phyloP scores from a whole-genome alignment of 2,113 vertebrate genomes.

The Myanophis thanlyinensis region DNA sequence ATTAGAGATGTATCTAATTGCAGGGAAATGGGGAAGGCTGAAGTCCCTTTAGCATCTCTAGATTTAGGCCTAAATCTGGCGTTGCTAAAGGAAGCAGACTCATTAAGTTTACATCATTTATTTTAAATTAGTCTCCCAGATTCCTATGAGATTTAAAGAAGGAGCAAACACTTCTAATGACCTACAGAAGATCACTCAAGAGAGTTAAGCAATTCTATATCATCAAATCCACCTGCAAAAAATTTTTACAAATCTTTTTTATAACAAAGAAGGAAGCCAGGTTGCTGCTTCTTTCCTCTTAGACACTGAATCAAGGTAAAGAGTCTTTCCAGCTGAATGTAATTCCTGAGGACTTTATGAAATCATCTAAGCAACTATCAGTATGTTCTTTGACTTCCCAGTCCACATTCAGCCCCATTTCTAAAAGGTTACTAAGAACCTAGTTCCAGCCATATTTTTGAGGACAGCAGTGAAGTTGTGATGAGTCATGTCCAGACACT shows the following conservation, averaged over 20 bases:
- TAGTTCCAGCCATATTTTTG: neutral
- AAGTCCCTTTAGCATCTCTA: neutral
- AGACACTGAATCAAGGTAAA: neutral
- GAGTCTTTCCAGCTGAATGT: neutral
- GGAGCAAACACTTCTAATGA: neutral
- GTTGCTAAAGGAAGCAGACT: neutral
- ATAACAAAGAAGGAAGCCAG: neutral
- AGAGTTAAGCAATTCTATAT: neutral
- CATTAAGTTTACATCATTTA: neutral
- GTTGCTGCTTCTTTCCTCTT: neutral
- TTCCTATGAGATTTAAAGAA: neutral
- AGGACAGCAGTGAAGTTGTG: neutral
- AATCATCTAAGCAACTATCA: neutral
- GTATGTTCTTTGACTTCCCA: neutral
- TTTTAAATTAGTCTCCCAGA: neutral
- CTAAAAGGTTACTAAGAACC: neutral
- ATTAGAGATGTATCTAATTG: neutral
- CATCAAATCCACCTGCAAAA: neutral
- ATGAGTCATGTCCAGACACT: neutral
- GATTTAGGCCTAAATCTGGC: neutral
- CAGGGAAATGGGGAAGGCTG: neutral
- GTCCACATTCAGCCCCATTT: neutral
- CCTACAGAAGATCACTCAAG: neutral
- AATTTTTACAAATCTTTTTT: neutral
- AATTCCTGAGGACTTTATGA: neutral